phyloP scores from a whole-genome alignment of 2,113 vertebrate species.

The Turdus rufiventris region DNA sequence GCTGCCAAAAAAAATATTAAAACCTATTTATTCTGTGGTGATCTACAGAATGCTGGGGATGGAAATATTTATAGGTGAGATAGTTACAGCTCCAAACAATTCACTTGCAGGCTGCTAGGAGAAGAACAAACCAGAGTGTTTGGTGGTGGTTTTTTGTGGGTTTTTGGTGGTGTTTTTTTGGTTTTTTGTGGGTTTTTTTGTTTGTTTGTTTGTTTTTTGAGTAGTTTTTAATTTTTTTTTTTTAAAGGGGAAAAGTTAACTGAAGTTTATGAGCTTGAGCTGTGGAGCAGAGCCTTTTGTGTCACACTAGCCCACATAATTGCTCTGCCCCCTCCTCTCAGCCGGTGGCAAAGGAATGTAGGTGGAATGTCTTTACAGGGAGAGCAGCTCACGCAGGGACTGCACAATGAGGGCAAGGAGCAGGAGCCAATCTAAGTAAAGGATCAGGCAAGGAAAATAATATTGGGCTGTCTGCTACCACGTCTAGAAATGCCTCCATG shows the following conservation, averaged over 20 bases:
- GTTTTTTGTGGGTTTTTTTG: background rate
- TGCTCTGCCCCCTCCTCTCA: conserved; percentile 11
- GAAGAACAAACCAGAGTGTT: background rate
- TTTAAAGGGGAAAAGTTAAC: background rate
- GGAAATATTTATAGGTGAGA: background rate
- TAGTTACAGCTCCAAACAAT: background rate
- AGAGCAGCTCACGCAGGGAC: conserved; percentile 42
- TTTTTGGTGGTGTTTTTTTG: background rate
- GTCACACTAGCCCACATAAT: conserved; percentile 29
- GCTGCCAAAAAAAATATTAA: background rate
- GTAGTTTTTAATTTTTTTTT: background rate
- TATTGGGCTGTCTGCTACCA: conserved; percentile 48
- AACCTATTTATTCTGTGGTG: background rate
- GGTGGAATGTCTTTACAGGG: conserved; percentile 58
- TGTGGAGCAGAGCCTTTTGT: conserved; percentile 5
- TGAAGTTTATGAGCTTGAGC: background rate
- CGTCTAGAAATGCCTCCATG: conserved; percentile 15
- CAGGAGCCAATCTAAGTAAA: conserved; percentile 54
- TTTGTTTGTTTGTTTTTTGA: background rate
- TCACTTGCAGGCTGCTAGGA: background rate
- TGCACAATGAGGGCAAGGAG: conserved; percentile 46
- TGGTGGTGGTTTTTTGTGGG: background rate
- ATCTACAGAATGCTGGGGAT: background rate
- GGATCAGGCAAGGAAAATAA: conserved; percentile 66
- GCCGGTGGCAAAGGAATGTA: conserved; percentile 64